phyloP scores from a whole-genome alignment of 2,888 invertebrate genomes.

The Brachycybe producta region DNA sequence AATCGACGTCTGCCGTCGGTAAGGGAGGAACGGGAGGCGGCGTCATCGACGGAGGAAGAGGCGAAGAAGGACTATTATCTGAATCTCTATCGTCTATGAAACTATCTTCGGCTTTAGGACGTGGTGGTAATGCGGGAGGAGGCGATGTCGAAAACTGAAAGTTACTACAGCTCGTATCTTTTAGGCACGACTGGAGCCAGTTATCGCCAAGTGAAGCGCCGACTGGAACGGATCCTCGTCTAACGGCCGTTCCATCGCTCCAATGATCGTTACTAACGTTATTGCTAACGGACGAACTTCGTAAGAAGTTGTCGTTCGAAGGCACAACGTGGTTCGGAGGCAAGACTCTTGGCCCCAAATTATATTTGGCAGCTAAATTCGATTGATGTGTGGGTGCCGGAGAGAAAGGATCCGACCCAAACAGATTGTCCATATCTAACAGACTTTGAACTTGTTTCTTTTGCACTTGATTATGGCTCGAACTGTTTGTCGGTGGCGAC shows the following conservation, averaged over 20 bases:
- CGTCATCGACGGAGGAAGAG: conserved; percentile 2
- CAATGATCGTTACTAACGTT: background rate
- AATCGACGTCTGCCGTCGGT: no score
- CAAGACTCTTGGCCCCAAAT: background rate
- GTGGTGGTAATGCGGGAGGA: conserved; percentile 10
- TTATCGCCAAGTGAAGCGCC: conserved; percentile 6
- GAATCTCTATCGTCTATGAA: background rate
- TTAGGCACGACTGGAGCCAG: conserved; percentile 16
- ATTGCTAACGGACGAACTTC: background rate
- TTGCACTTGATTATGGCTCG: background rate
- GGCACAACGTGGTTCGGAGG: background rate
- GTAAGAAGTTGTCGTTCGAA: background rate
- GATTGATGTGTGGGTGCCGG: background rate
- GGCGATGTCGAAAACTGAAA: background rate
- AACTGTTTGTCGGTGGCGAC: background rate
- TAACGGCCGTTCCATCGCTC: background rate
- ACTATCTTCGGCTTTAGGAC: background rate
- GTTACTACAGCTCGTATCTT: background rate
- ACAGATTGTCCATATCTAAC: conserved; percentile 10
- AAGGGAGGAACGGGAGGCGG: conserved; percentile 17
- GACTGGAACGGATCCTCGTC: background rate
- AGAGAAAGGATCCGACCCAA: background rate
- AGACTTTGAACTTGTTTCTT: conserved; percentile 5
- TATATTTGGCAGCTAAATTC: background rate
- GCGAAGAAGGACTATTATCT: background rate